Evolutionary conservation across 2,888 invertebrate genomes (phyloP).

Genomic region (Incurvaria masculella): DNA sequence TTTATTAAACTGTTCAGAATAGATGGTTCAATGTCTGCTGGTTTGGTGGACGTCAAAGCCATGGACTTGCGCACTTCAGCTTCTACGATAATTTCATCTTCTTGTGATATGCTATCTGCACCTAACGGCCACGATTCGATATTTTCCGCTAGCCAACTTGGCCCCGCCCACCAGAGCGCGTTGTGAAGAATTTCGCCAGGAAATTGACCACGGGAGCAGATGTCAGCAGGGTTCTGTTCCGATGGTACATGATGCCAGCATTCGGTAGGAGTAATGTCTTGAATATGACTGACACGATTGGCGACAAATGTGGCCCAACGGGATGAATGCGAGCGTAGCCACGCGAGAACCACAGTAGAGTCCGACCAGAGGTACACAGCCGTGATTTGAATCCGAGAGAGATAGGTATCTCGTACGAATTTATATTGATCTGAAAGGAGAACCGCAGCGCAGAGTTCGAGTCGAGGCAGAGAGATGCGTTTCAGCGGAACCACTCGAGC

Average conservation of each 20-base stretch:
- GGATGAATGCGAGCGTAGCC: slow-evolving; percentile 14
- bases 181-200: neutral
- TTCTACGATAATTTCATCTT: no score
- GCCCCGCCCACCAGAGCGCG: neutral
- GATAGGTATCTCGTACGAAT: no score
- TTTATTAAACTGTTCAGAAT: no score
- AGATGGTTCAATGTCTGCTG: no score
- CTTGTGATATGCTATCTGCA: no score
- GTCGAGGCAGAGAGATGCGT: slow-evolving; percentile 18
- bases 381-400: neutral
- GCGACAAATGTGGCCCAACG: neutral
- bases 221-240: neutral
- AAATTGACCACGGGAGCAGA: neutral
- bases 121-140: neutral
- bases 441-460: slow-evolving; percentile 22
- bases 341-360: slow-evolving; percentile 21
- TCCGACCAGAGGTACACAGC: slow-evolving; percentile 18
- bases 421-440: slow-evolving; percentile 12
- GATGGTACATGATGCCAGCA: slow-evolving; percentile 1
- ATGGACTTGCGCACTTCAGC: no score
- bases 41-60: no score
- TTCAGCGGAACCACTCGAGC: slow-evolving; percentile 7
- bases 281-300: neutral
- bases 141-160: neutral
- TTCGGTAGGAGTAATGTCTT: neutral